phyloP scores from a whole-genome alignment of 2,113 vertebrate species.

The Leucoraja erinaceus region DNA sequence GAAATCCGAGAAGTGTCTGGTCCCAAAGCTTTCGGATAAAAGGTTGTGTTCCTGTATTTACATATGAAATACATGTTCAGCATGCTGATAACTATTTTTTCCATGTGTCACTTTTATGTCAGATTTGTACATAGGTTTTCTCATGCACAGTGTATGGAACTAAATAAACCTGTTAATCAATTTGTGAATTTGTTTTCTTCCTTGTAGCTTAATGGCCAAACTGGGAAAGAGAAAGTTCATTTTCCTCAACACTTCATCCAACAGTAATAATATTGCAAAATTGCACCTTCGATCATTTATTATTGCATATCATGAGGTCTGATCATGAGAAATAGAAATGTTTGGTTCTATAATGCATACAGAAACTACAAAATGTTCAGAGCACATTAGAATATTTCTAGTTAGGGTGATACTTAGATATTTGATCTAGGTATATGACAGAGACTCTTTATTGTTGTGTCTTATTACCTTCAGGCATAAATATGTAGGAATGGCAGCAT shows the following conservation, averaged over 20 bases:
- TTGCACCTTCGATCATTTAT: background rate
- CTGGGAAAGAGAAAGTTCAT: background rate
- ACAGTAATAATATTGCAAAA: background rate
- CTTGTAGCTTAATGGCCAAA: background rate
- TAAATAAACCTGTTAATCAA: background rate
- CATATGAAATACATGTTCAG: background rate
- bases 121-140: background rate
- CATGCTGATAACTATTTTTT: background rate
- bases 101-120: background rate
- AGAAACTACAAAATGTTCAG: background rate
- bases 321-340: background rate
- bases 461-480: no score
- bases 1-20: no score
- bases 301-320: background rate
- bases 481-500: no score
- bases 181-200: background rate
- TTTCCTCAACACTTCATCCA: no score
- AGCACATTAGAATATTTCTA: background rate
- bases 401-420: background rate
- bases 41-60: no score
- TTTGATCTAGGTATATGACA: no score
- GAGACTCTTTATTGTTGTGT: no score
- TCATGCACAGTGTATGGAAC: background rate
- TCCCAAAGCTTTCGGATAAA: no score
- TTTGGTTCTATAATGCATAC: background rate